Base-by-base conservation (phyloP, 2,797 vertebrate genomes). In the Anguilla pacifica region DNA sequence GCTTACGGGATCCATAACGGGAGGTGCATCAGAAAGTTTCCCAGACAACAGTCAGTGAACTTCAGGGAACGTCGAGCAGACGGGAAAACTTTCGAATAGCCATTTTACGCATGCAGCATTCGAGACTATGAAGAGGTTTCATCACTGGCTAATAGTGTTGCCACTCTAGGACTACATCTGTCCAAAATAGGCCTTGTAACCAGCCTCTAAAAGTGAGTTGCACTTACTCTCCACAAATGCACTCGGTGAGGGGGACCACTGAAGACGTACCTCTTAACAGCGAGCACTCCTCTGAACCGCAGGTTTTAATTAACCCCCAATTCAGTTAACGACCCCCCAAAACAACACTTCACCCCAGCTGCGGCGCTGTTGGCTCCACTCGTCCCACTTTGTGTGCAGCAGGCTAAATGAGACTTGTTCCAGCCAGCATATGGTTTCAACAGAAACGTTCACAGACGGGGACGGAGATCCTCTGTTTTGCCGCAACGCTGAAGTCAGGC, bases 251-350 rank as follows among this genome's bases (percentile, higher is more conserved):
- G 15, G 28, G n/a, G 28, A 39, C 31, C 72, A 17, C 28, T 25
- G 43, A 25, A 59, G 31, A 57, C 13, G 64, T 51, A 61, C 43
- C 84, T 61, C 59, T 61, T 70, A 22, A 55, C 83, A 17, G n/a
- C 0, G 9, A n/a, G n/a, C n/a, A 46, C 79, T 28, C 4, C 19
- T 11, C 46, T 19, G 83, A 83, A 46, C 86, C 35, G 61, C 61
- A 25, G 79, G 59, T 70, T 88, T 74, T 84, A 74, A 87, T 87
- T 88, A 88, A 77, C 53, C 53, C 84, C 39, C 64, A 19, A 15
- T 77, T 85, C 87, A 43, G 31, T 77, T 53, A 85, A 43, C 28
- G 39, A 28, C 70, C 59, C 67, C 67, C 64, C 28, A 46, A 55
- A 55, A 67, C 25, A 2, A 5, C 82, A 31, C 64, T 87, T 49